These are phyloP conservation scores for Calliphora vicina DNA, from an alignment of 1,140 invertebrate genomes.

Conservation along the genomic window DNA sequence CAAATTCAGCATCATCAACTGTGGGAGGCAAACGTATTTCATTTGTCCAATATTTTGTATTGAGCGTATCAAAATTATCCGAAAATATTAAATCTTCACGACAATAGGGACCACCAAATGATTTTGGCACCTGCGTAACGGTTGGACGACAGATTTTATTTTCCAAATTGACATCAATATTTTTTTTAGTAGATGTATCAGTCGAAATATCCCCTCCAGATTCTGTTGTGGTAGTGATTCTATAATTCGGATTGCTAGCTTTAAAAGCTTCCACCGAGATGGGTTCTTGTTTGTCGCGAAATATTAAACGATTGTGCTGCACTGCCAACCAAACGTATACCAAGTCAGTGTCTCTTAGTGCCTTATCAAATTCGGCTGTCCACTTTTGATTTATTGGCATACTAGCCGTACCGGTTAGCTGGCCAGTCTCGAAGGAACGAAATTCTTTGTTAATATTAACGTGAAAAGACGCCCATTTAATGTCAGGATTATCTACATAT, in stretches of 20 bases:
- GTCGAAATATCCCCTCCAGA: neutral
- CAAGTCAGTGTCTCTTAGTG: constrained; percentile 44
- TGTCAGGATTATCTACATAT: constrained; percentile 48
- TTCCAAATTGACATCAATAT: neutral
- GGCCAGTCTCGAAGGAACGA: constrained; percentile 49
- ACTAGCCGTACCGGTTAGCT: constrained; percentile 44
- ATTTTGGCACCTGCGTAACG: neutral
- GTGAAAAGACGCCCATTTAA: constrained; percentile 55
- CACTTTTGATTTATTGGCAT: constrained; percentile 44
- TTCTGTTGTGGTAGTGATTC: neutral
- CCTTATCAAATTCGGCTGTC: constrained; percentile 44
- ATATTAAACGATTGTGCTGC: constrained; percentile 49
- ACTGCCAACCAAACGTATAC: constrained; percentile 55
- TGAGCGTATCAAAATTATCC: constrained; percentile 42
- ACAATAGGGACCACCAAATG: constrained; percentile 24
- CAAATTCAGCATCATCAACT: constrained; percentile 38
- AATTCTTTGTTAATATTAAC: constrained; percentile 56
- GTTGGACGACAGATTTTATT: neutral
- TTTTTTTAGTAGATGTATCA: neutral
- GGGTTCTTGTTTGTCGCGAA: constrained; percentile 40
- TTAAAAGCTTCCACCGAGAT: constrained; percentile 33
- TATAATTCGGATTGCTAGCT: neutral
- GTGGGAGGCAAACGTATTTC: constrained; percentile 38
- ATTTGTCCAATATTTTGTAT: constrained; percentile 32
- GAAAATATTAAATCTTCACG: constrained; percentile 43